Conservation (phyloP, 23 tunicate genomes). For the Phallusia fumigata region DNA sequence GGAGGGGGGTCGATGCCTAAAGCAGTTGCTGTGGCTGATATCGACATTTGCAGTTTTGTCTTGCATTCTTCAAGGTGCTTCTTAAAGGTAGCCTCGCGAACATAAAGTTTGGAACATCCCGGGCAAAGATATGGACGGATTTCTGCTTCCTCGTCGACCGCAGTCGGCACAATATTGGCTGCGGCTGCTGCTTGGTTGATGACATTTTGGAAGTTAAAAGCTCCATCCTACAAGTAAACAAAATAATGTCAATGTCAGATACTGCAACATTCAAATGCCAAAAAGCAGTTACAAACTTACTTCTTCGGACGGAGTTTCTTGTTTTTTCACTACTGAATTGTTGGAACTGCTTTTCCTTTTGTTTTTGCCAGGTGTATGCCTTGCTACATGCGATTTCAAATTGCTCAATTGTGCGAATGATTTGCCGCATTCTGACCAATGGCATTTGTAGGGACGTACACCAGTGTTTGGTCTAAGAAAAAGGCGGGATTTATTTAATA, state of each 20-base stretch:
- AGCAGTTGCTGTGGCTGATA: constrained; percentile 76
- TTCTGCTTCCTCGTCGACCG: constrained; percentile 56
- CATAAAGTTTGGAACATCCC: constrained; percentile 94
- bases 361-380: constrained; percentile 82
- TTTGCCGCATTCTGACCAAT: constrained; percentile 96
- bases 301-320: not conserved
- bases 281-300: not conserved
- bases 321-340: not conserved
- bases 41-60: constrained; percentile 56
- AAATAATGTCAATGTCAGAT: not conserved
- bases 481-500: too few species aligned
- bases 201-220: constrained; percentile 44
- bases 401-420: constrained; percentile 88
- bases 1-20: constrained; percentile 86
- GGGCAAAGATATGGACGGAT: constrained; percentile 92
- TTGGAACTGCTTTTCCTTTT: constrained; percentile 21
- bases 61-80: constrained; percentile 95
- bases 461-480: constrained; percentile 48
- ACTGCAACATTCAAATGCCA: too few species aligned
- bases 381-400: constrained; percentile 84
- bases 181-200: constrained; percentile 98
- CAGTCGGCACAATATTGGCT: constrained; percentile 75
- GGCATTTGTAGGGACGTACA: constrained; percentile 82
- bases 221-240: not conserved
- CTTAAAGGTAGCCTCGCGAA: constrained; percentile 92